Evolutionary conservation across 2,797 vertebrate genomes (phyloP).

Genomic region (Carapus acus): DNA sequence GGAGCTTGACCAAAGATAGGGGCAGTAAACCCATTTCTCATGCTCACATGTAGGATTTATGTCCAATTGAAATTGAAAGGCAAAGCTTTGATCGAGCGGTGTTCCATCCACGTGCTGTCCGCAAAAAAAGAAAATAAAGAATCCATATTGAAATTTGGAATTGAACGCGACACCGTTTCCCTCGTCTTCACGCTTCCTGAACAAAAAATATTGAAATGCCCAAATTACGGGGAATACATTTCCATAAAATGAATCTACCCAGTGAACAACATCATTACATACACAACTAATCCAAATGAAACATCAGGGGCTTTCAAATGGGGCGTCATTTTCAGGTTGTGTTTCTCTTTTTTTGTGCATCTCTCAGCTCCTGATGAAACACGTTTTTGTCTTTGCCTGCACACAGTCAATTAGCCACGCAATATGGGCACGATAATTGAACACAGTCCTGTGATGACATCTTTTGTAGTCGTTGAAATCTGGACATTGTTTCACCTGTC

Average conservation of each 20-base stretch:
- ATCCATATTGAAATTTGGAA: constrained; percentile 30
- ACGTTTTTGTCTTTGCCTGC: constrained; percentile 26
- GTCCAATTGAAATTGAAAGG: constrained; percentile 48
- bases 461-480: constrained; percentile 36
- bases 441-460: constrained; percentile 39
- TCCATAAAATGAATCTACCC: constrained; percentile 5
- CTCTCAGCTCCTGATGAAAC: constrained; percentile 12
- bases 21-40: constrained; percentile 48
- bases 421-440: constrained; percentile 51
- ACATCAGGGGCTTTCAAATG: constrained; percentile 2
- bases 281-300: neutral
- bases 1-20: constrained; percentile 45
- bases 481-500: constrained; percentile 48
- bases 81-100: constrained; percentile 38
- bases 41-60: constrained; percentile 49
- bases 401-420: constrained; percentile 48
- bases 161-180: constrained; percentile 13
- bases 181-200: constrained; percentile 25
- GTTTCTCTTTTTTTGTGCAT: constrained; percentile 5
- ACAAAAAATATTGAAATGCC: constrained; percentile 10
- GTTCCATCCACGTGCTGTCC: too few relatives aligned
- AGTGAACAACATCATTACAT: too few relatives aligned
- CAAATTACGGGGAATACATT: constrained; percentile 7
- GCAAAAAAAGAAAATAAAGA: constrained; percentile 36
- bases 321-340: constrained; percentile 13